Base-by-base conservation (phyloP, 2,797 vertebrate species). In the Scomberomorus guttatus region DNA sequence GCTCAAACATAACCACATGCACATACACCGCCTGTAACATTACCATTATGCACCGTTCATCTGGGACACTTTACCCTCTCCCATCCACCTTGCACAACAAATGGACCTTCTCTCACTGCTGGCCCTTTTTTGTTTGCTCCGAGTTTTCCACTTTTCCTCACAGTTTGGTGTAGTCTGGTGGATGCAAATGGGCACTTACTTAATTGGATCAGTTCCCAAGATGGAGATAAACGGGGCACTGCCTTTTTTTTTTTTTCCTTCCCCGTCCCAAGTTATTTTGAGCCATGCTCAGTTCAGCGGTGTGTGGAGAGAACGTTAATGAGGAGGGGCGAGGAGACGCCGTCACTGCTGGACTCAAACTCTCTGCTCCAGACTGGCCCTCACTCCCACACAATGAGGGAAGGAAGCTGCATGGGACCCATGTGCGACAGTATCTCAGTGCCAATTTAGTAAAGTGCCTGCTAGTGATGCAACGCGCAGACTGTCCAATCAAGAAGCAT, bases 171-270 rank as follows among this genome's bases (percentile, higher is more conserved):
- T 83, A 75, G 93, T 94, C 94, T 96, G 97, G 96, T 95, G 95
- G 96, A 97, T 97, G 96, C 96, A 97, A 97, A 97, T 96, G 96
- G 94, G 95, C 96, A 96, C 95, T 97, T 97, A 96, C 96, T 97
- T 97, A 97, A 98, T 97, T 97, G 97, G 97, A 97, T 97, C 96
- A 96, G 95, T 95, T 97, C 97, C 97, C 96, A 95, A 95, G 97
- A 97, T 97, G 96, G 95, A 97, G 97, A 97, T 97, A 97, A 97
- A 97, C 94, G 92, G 92, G 96, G 94, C 93, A 95, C 93, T 80
- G 82, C 66, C 63, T 73, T 64, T 75, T 63, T 58, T 50, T 65
- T 42, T 51, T 11, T 20, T 62, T 18, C 6, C 46, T 48, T 17
- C 44, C 57, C 50, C 70, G 58, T 72, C 74, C 95, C 91, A 95